Evolutionary conservation across 2,888 invertebrate genomes (phyloP), one percentile per base, ranked within the genome.

Genomic region (Pollenia amentaria): DNA sequence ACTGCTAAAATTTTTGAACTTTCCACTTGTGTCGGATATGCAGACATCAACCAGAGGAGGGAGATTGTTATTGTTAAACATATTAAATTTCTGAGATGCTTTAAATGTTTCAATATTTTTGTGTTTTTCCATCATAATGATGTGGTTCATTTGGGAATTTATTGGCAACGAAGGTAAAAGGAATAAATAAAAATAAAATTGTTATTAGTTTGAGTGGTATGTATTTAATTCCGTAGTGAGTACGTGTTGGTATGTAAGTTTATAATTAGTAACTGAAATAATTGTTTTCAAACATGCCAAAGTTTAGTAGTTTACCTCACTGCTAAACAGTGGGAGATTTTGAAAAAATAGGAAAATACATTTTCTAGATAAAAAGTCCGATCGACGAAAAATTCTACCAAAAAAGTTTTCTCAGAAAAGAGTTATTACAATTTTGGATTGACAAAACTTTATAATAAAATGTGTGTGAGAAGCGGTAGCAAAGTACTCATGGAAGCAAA

Each of bases 1-100:
- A 94, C 85, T 0, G 93, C 94, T 9, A 95, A 89, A 55, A 94
- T 94, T 55, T 93, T 92, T 0, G 94, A 92, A 21, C 90, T 83
- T 38, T 89, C 72, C 0, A 14, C 62, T 9, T 29, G 12, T n/a
- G 67, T 9, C 0, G 80, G 65, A 62, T 51, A 57, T 51, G 18
- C 9, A 48, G 69, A 53, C 14, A 84, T 7, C 73, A 77, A 11
- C 67, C 80, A 60, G 1, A 81, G n/a, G 0, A 84, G 6, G 1
- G 69, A 48, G 21, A 18, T 38, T 0, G 55, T 29, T 29, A 77
- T 14, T 16, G 72, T 73, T 12, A 76, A 48, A 2, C 64, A 65
- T 21, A 64, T 60, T 40, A 80, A 62, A 57, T 77, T 46, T 73
- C 73, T 65, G 10, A 55, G 38, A 21, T 72, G 67, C 83, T 87